These are phyloP conservation scores for Centropristis striata DNA, from an alignment of 2,113 vertebrate genomes.

Conservation along the genomic window DNA sequence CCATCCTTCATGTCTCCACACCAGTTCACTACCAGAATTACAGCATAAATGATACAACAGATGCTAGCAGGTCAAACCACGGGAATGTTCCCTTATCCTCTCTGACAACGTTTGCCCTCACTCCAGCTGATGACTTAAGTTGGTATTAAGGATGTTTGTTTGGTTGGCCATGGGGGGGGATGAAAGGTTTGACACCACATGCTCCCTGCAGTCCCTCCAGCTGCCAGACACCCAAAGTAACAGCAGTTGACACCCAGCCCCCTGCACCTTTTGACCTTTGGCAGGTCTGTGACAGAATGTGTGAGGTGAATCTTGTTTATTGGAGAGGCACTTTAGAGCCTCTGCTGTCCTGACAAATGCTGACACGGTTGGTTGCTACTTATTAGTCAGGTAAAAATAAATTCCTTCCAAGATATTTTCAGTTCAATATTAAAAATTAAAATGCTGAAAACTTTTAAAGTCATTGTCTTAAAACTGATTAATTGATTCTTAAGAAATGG, in stretches of 20 bases:
- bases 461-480: neutral
- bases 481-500: too few species aligned
- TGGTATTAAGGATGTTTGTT: constrained; percentile 14
- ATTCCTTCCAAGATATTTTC: neutral
- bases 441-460: neutral
- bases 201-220: constrained; percentile 22
- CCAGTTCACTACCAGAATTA: constrained; percentile 33
- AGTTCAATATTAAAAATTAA: neutral
- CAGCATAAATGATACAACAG: constrained; percentile 5
- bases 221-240: constrained; percentile 17
- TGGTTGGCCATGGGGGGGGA: neutral
- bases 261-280: constrained; percentile 42
- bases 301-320: constrained; percentile 37
- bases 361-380: neutral
- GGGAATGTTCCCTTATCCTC: neutral
- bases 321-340: constrained; percentile 1
- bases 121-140: neutral
- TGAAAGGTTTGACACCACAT: constrained; percentile 35
- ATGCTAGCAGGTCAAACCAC: constrained; percentile 20
- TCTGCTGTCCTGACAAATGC: neutral
- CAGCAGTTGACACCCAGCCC: constrained; percentile 31
- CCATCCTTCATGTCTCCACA: constrained; percentile 32
- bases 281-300: constrained; percentile 42
- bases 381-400: neutral
- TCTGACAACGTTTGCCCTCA: neutral